phyloP scores from a whole-genome alignment of 2,888 invertebrate species.

The Epistrophe grossulariae region DNA sequence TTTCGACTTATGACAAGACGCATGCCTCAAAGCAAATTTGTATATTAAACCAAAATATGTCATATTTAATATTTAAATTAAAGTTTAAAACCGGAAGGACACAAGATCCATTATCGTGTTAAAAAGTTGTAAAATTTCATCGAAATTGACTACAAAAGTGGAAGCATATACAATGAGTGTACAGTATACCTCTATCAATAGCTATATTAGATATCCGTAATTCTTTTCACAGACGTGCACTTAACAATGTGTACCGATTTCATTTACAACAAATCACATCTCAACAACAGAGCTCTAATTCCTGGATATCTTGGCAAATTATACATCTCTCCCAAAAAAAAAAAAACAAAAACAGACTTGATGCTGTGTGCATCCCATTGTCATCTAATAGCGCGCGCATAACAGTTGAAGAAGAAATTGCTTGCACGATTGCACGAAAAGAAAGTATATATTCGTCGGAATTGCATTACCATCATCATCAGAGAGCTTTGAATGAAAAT shows the following conservation, averaged over 20 bases:
- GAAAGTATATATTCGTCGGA: conserved; percentile 67
- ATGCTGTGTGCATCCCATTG: conserved; percentile 60
- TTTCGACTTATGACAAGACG: no score
- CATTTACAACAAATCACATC: conserved; percentile 28
- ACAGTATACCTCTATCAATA: neutral
- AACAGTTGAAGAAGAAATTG: conserved; percentile 72
- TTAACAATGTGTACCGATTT: conserved; percentile 12
- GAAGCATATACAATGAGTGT: neutral
- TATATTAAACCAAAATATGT: no score
- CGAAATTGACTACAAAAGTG: neutral
- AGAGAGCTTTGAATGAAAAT: conserved; percentile 56
- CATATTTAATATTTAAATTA: no score
- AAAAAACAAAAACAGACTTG: conserved; percentile 16
- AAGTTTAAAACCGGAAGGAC: neutral
- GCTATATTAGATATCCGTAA: neutral
- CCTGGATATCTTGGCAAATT: conserved; percentile 52
- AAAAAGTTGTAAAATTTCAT: neutral
- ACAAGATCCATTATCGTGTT: neutral
- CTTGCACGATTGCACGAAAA: conserved; percentile 75
- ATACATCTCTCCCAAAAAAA: conserved; percentile 22
- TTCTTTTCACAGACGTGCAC: neutral
- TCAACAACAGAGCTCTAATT: conserved; percentile 55
- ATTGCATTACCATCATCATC: conserved; percentile 55
- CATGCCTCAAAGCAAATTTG: no score
- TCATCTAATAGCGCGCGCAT: conserved; percentile 61